Conservation (phyloP, 2,888 invertebrate genomes). For the Tenthredo livida region DNA sequence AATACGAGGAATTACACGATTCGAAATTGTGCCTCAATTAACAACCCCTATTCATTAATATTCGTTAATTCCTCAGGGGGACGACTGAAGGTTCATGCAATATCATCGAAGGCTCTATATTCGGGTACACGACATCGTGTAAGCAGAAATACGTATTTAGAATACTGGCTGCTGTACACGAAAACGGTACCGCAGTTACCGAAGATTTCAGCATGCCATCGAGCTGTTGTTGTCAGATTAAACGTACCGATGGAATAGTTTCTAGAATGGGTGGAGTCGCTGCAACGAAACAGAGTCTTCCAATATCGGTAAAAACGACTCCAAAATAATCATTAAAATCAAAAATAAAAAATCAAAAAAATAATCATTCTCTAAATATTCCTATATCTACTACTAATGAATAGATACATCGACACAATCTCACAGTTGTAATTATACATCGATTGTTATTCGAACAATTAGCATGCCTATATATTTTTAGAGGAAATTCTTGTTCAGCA, state of each 20-base stretch:
- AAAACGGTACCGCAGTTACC: conserved; percentile 76
- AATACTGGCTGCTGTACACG: conserved; percentile 79
- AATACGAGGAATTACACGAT: neutral
- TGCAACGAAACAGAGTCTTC: neutral
- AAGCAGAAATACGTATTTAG: conserved; percentile 80
- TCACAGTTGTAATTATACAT: too few relatives aligned
- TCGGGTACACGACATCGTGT: conserved; percentile 78
- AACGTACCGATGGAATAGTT: neutral
- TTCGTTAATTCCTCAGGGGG: conserved; percentile 54
- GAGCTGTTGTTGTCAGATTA: conserved; percentile 84
- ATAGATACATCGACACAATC: too few relatives aligned
- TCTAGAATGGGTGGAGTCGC: neutral
- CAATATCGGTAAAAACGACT: neutral
- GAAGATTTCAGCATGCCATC: conserved; percentile 83
- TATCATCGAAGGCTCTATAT: neutral
- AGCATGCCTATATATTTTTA: too few relatives aligned
- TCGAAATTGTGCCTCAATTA: neutral
- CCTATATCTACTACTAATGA: too few relatives aligned
- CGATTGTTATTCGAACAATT: too few relatives aligned
- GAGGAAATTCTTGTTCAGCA: too few relatives aligned
- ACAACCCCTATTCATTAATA: neutral
- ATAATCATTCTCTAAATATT: neutral
- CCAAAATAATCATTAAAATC: neutral
- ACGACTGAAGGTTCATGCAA: neutral
- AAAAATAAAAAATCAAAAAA: neutral